These are phyloP conservation scores for Agapetus fuscipes DNA, from an alignment of 2,888 invertebrate species.

Conservation along the genomic window DNA sequence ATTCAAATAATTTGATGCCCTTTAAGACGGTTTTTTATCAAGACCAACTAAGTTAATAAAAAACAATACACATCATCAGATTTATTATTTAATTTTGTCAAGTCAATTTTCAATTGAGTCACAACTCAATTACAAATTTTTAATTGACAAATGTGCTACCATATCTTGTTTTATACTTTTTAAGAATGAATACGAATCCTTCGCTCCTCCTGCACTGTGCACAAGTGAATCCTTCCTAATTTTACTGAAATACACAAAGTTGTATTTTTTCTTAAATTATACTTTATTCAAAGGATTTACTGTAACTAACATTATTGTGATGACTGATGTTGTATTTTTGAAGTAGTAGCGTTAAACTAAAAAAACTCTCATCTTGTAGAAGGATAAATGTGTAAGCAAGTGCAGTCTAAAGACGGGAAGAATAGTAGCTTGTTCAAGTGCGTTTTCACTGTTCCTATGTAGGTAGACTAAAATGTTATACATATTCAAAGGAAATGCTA, in stretches of 20 bases:
- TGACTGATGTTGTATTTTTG: conserved; percentile 22
- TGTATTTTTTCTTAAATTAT: conserved; percentile 10
- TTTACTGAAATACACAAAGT: conserved; percentile 13
- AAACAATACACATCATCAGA: no score
- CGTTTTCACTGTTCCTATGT: conserved; percentile 21
- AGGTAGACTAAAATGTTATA: no score
- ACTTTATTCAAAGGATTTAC: conserved; percentile 13
- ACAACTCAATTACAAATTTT: no score
- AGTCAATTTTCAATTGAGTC: no score
- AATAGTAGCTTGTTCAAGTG: conserved; percentile 10
- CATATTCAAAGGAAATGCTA: no score
- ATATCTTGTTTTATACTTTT: no score
- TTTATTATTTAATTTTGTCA: no score
- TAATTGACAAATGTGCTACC: no score
- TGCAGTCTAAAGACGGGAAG: conserved; percentile 7
- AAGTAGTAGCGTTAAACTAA: conserved; percentile 19
- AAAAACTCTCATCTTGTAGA: conserved; percentile 10
- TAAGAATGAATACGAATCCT: conserved; percentile 1
- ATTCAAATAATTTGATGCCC: no score
- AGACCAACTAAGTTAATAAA: no score
- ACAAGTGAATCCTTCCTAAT: conserved; percentile 20
- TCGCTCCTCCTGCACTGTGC: conserved; percentile 12
- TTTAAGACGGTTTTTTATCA: no score
- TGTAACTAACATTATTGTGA: conserved; percentile 6
- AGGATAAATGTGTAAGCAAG: conserved; percentile 8